A percentile compares a stretch with the other conserved stretches of the same genome.
Conservation (phyloP, 2,797 vertebrate species). For the Urocyon cinereoargenteus region DNA sequence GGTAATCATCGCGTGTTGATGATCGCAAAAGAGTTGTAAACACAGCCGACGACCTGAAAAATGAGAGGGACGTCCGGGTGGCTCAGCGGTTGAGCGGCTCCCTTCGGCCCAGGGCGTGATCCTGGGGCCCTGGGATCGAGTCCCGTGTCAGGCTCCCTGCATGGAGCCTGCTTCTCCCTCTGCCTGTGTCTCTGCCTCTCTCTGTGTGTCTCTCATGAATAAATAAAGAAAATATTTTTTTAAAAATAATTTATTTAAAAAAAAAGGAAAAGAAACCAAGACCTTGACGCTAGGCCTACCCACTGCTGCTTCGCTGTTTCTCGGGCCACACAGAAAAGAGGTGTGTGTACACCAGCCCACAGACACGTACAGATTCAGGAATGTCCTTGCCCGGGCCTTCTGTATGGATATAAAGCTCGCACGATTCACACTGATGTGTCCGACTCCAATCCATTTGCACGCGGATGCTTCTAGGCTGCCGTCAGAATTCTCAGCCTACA, state of each 20-base stretch:
- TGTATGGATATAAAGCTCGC: neutral
- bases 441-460: neutral
- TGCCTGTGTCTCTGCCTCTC: no score
- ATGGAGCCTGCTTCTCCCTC: no score
- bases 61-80: no score
- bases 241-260: no score
- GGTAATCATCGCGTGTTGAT: neutral
- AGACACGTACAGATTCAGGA: neutral
- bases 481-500: neutral
- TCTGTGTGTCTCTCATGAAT: no score
- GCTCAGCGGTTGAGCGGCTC: no score
- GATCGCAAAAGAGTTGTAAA: neutral
- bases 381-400: neutral
- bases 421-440: neutral
- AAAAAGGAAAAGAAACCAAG: neutral
- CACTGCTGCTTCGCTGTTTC: neutral
- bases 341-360: neutral
- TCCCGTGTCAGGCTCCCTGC: no score
- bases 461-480: neutral
- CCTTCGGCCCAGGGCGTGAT: no score
- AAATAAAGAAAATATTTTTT: no score
- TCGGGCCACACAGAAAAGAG: neutral
- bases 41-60: neutral
- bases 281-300: neutral
- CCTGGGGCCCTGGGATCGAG: no score